Percentiles rank a stretch among this genome's conserved stretches.
Conservation (phyloP, 2,113 vertebrate genomes). For the Bubo scandiacus region DNA sequence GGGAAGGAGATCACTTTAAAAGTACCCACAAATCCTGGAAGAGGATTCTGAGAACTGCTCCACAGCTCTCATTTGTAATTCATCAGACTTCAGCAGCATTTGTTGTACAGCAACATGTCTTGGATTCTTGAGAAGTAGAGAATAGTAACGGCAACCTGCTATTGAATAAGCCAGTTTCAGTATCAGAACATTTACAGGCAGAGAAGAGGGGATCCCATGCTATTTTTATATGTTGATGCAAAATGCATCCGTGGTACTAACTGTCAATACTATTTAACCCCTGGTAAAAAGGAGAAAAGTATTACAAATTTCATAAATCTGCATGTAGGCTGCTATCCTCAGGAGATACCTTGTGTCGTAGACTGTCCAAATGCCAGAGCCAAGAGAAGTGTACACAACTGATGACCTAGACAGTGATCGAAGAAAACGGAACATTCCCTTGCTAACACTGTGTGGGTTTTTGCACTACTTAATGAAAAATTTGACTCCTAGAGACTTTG, state of each 20-base stretch:
- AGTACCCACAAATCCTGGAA: neutral
- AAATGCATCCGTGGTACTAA: neutral
- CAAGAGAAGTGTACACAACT: neutral
- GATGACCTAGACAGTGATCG: neutral
- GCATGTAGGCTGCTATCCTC: neutral
- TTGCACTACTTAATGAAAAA: neutral
- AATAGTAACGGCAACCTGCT: neutral
- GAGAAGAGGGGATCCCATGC: neutral
- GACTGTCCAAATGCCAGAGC: neutral
- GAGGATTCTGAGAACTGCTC: neutral
- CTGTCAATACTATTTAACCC: neutral
- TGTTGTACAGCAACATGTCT: neutral
- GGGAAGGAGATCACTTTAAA: neutral
- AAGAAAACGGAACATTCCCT: neutral
- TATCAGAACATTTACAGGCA: neutral
- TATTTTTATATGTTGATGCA: neutral
- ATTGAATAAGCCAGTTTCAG: neutral
- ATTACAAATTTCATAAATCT: neutral
- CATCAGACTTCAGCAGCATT: neutral
- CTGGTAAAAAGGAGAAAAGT: neutral
- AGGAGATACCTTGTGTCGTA: neutral
- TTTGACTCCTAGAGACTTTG: neutral
- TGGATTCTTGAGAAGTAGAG: neutral
- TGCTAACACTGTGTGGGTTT: neutral
- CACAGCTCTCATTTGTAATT: neutral